These are phyloP conservation scores for Octodon degus DNA, from an alignment of 2,113 vertebrate genomes.

Conservation along the genomic window DNA sequence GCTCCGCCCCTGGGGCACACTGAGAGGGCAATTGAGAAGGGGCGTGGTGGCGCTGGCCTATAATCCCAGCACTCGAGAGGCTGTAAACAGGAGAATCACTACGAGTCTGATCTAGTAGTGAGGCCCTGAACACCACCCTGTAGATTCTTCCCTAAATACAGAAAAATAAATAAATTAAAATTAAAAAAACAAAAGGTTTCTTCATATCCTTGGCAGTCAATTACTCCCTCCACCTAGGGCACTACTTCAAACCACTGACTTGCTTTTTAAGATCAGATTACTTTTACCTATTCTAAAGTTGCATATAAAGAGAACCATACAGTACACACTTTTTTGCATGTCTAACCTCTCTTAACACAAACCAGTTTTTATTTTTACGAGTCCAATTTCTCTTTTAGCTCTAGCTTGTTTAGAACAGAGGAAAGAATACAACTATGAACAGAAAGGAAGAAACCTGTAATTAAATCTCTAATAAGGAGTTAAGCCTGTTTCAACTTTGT, in stretches of 20 bases:
- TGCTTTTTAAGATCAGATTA: neutral
- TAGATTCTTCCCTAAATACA: no score
- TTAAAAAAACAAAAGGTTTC: neutral
- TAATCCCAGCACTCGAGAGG: no score
- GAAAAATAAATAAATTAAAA: no score
- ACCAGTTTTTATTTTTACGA: neutral
- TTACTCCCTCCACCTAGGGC: neutral
- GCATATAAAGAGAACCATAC: neutral
- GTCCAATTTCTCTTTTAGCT: neutral
- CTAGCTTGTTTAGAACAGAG: neutral
- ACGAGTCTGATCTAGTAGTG: no score
- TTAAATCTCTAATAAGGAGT: conserved; percentile 13
- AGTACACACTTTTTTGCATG: neutral
- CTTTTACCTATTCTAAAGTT: neutral
- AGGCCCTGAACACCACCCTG: no score
- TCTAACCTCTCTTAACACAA: neutral
- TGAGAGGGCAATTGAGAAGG: no score
- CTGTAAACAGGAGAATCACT: no score
- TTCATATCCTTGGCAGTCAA: neutral
- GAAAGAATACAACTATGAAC: neutral
- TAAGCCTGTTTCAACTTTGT: conserved; percentile 23
- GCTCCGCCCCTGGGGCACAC: no score
- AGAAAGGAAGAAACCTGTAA: neutral
- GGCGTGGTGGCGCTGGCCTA: no score
- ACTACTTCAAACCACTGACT: neutral